Evolutionary conservation across 2,797 vertebrate genomes (phyloP), one percentile per base, ranked within the genome.

Genomic region (Scolopax rusticola): DNA sequence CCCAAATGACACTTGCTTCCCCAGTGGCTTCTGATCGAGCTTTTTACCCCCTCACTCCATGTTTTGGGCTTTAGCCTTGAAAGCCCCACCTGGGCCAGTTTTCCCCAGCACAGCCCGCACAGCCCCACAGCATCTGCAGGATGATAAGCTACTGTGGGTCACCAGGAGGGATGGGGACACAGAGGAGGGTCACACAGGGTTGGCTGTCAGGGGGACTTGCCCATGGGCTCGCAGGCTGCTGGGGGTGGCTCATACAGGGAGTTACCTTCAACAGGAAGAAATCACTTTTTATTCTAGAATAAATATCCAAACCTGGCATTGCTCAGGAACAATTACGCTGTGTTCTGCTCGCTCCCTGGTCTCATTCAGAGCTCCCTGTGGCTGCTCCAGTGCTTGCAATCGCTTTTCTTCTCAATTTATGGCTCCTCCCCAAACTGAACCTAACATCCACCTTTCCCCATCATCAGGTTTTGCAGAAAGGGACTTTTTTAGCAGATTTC

Each of bases 401-500:
- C 4, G 1, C 14, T 83, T 77, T 83, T 74, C 27, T 8, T 61
- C 75, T 80, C 71, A 59, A 7, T 90, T 59, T 74, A 61, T 3
- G 20, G 59, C 20, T 74, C 57, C 40, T 78, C 63, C 54, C 60
- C 43, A 79, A 84, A 77, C 14, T 0, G 1, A 75, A 48, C 25
- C 61, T 40, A 80, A 74, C 23, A 61, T 75, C 50, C 69, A 87
- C 56, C 71, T 65, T 83, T 85, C 47, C 60, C 56, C 43, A 17
- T 32, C 71, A 87, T 9, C 54, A 51, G 41, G 38, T 92, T 96
- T 83, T 57, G 32, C 8, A 3, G 38, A 84, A 94, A 77, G 27
- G 18, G 60, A 77, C 53, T 64, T 71, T 92, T 86, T 89, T 67
- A 95, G 70, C 75, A 89, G 57, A 68, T 89, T 89, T 80, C 71